Conservation (phyloP, 1,140 invertebrate genomes). For the Bombus terrestris region DNA sequence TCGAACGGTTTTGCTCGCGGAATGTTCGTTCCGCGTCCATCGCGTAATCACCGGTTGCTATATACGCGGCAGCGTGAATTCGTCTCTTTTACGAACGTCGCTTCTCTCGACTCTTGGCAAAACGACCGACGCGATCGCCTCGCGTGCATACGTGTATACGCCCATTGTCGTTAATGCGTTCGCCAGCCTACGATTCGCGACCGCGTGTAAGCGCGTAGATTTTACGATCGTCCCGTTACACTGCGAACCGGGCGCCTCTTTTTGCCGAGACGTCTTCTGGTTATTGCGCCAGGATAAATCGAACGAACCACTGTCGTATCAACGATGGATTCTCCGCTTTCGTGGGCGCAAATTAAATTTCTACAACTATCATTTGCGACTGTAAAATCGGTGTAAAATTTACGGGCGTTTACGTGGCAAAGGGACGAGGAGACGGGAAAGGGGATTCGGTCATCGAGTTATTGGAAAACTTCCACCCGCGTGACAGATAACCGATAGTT, state of each 20-base stretch:
- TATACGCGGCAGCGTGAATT: slow-evolving; percentile 11
- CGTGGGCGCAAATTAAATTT: background rate
- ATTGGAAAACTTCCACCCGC: background rate
- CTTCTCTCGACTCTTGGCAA: background rate
- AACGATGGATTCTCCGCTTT: background rate
- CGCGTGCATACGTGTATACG: background rate
- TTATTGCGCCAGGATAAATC: too few relatives aligned
- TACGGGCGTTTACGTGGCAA: too few relatives aligned
- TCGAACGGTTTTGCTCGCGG: slow-evolving; percentile 50
- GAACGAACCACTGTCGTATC: background rate
- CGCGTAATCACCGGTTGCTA: slow-evolving; percentile 58
- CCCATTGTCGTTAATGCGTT: background rate
- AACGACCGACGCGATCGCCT: background rate
- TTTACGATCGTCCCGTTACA: slow-evolving; percentile 59
- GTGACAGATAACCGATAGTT: background rate
- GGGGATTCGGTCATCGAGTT: background rate
- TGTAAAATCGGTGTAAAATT: background rate
- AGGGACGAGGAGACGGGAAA: background rate
- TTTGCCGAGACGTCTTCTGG: slow-evolving; percentile 37
- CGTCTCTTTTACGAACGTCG: slow-evolving; percentile 14
- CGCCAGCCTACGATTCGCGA: too few relatives aligned
- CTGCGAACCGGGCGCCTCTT: background rate
- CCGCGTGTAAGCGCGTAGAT: slow-evolving; percentile 8
- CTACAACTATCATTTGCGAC: background rate
- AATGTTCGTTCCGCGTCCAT: slow-evolving; percentile 14